A percentile compares a stretch with the other conserved stretches of the same genome.
These are phyloP conservation scores for Trachurus trachurus DNA, from an alignment of 2,797 vertebrate genomes.

Conservation along the genomic window DNA sequence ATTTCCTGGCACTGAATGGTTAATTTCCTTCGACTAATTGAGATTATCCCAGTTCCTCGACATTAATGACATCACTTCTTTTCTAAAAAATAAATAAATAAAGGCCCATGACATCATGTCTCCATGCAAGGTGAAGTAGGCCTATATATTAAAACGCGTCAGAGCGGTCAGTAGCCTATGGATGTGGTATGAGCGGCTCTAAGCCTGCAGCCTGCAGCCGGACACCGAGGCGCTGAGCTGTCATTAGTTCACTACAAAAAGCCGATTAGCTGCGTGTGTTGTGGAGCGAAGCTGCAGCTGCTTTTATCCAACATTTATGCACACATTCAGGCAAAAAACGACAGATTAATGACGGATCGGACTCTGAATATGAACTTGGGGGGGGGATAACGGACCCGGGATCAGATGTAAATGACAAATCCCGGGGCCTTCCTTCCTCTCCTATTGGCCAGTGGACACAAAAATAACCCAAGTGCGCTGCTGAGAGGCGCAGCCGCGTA, in stretches of 20 bases:
- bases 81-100: no score
- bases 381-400: neutral
- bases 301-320: constrained; percentile 4
- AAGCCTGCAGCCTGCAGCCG: constrained; percentile 16
- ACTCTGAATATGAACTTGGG: neutral
- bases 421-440: constrained; percentile 46
- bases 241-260: constrained; percentile 51
- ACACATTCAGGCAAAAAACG: fast-evolving
- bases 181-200: constrained; percentile 13
- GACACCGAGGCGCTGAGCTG: constrained; percentile 39
- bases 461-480: neutral
- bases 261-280: constrained; percentile 65
- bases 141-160: no score
- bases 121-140: no score
- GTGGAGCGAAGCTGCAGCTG: constrained; percentile 37
- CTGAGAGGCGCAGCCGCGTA: constrained; percentile 7
- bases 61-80: no score
- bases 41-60: no score
- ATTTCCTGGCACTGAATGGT: no score
- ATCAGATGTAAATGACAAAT: neutral
- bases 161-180: no score
- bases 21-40: no score
- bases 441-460: neutral
- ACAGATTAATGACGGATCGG: neutral
- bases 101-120: no score